Conservation (phyloP, 2,797 vertebrate species). For the Capromys pilorides region DNA sequence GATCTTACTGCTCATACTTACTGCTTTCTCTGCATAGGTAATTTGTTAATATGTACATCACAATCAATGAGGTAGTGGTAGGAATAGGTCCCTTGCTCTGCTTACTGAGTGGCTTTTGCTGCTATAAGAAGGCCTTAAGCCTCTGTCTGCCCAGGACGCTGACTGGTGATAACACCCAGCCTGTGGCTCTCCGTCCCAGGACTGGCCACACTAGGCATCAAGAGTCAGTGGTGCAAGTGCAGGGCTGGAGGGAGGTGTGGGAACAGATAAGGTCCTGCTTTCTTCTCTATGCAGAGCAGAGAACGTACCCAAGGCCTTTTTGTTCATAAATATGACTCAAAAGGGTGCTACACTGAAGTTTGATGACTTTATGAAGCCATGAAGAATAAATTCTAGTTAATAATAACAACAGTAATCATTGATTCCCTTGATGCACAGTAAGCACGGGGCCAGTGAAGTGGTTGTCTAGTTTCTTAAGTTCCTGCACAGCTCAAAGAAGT, state of each 20-base stretch:
- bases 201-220: background rate
- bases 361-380: background rate
- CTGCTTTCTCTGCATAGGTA: background rate
- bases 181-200: background rate
- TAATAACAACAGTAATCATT: background rate
- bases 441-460: background rate
- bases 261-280: background rate
- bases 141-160: background rate
- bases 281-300: conserved; percentile 6
- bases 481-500: background rate
- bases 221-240: background rate
- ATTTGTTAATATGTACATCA: background rate
- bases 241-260: background rate
- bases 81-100: background rate
- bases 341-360: background rate
- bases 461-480: background rate
- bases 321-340: conserved; percentile 24
- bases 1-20: too few species aligned
- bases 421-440: background rate
- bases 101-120: background rate
- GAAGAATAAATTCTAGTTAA: conserved; percentile 1
- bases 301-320: background rate
- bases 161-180: background rate
- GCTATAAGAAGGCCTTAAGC: background rate
- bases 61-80: background rate